Evolutionary conservation across 2,113 vertebrate genomes (phyloP).

Genomic region (Himantopus leucocephalus): DNA sequence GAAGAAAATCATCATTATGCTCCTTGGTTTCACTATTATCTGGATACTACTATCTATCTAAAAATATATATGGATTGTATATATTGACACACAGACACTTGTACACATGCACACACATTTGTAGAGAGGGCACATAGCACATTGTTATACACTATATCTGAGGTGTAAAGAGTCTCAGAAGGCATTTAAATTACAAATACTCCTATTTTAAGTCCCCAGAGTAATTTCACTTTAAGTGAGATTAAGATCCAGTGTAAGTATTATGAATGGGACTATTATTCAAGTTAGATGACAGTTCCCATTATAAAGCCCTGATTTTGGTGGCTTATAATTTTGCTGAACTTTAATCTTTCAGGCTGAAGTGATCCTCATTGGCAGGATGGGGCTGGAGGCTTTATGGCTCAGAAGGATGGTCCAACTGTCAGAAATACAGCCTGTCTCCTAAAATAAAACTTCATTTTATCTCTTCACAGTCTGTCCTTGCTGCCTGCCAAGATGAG

Average conservation of each 20-base stretch:
- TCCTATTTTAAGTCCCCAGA: conserved; percentile 17
- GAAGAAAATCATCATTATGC: neutral
- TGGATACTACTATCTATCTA: neutral
- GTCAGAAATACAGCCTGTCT: conserved; percentile 8
- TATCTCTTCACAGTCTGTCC: neutral
- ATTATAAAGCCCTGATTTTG: conserved; percentile 32
- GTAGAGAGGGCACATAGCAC: neutral
- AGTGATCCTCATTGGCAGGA: neutral
- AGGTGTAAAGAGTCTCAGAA: neutral
- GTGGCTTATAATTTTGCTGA: conserved; percentile 50
- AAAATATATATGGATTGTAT: neutral
- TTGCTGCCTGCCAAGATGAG: neutral
- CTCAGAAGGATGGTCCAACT: neutral
- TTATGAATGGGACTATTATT: conserved; percentile 53
- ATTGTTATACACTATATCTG: neutral
- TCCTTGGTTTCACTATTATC: neutral
- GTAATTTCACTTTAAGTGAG: conserved; percentile 53
- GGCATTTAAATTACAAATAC: conserved; percentile 36
- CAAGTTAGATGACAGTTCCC: conserved; percentile 26
- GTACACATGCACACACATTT: fast-evolving
- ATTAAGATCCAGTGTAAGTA: conserved; percentile 51
- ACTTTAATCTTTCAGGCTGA: conserved; percentile 50
- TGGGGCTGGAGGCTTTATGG: neutral
- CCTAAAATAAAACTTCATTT: conserved; percentile 21
- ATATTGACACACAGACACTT: neutral